These are phyloP conservation scores for Sebastes nivosus DNA, from an alignment of 2,797 vertebrate genomes.

Conservation along the genomic window DNA sequence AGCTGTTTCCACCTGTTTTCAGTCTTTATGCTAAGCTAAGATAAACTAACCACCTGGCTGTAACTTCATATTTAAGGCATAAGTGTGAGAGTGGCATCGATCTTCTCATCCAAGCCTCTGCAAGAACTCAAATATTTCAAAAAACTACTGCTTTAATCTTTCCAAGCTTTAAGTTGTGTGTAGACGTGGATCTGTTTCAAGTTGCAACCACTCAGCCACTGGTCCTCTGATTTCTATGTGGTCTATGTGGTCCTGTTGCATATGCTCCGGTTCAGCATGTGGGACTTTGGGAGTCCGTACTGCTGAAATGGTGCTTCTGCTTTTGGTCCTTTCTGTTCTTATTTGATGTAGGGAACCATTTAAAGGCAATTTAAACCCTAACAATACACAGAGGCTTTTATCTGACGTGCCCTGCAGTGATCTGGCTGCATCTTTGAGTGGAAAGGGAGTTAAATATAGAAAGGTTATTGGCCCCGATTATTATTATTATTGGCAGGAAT, in stretches of 20 bases:
- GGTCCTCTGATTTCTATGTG: conserved; percentile 1
- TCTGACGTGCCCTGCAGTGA: neutral
- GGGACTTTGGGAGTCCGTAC: neutral
- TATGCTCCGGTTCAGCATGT: neutral
- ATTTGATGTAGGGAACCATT: neutral
- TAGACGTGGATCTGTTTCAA: neutral
- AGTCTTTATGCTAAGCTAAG: no score
- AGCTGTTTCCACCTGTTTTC: no score
- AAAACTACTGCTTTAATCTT: neutral
- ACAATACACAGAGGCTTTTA: neutral
- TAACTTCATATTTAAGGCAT: no score
- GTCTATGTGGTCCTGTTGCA: neutral
- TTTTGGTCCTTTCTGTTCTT: neutral
- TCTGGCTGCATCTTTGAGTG: neutral
- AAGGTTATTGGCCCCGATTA: no score
- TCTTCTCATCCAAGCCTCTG: neutral
- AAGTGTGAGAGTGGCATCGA: no score
- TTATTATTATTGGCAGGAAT: no score
- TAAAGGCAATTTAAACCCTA: neutral
- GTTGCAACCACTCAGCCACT: neutral
- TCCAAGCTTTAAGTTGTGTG: neutral
- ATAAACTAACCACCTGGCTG: no score
- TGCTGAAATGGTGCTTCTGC: neutral
- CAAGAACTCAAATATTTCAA: neutral
- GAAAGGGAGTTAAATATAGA: neutral